A percentile compares a stretch with the other conserved stretches of the same genome.
Conservation (phyloP, 2,113 vertebrate genomes). For the Junco hyemalis region DNA sequence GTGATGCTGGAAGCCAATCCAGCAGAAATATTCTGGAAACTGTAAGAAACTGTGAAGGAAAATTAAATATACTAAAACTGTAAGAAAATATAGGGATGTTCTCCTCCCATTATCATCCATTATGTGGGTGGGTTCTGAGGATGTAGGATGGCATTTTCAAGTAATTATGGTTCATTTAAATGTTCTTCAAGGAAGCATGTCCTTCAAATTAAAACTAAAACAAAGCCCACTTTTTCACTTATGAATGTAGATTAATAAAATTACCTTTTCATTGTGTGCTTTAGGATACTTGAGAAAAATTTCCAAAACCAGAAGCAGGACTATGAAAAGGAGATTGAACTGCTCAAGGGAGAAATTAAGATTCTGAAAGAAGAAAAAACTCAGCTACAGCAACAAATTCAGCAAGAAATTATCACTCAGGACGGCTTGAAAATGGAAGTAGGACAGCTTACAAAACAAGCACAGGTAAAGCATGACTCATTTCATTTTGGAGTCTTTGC, state of each 20-base stretch:
- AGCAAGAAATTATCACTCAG: conserved; percentile 73
- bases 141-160: background rate
- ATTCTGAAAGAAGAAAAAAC: conserved; percentile 79
- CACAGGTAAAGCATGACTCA: conserved; percentile 69
- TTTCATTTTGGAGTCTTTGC: background rate
- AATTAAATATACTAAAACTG: background rate
- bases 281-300: conserved; percentile 88
- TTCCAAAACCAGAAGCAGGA: conserved; percentile 83
- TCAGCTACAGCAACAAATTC: conserved; percentile 74
- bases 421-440: conserved; percentile 83
- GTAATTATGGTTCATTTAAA: background rate
- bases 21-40: background rate
- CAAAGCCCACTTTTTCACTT: background rate
- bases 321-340: conserved; percentile 80
- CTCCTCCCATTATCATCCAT: background rate
- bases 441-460: conserved; percentile 81
- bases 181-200: background rate
- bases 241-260: accelerated
- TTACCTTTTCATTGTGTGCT: background rate
- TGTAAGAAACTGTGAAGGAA: background rate
- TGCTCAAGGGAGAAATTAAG: conserved; percentile 81
- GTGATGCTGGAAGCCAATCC: background rate
- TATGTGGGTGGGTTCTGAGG: background rate
- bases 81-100: background rate
- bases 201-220: background rate